Evolutionary conservation across 1,140 invertebrate species (phyloP).

Genomic region (Bombus picipes): DNA sequence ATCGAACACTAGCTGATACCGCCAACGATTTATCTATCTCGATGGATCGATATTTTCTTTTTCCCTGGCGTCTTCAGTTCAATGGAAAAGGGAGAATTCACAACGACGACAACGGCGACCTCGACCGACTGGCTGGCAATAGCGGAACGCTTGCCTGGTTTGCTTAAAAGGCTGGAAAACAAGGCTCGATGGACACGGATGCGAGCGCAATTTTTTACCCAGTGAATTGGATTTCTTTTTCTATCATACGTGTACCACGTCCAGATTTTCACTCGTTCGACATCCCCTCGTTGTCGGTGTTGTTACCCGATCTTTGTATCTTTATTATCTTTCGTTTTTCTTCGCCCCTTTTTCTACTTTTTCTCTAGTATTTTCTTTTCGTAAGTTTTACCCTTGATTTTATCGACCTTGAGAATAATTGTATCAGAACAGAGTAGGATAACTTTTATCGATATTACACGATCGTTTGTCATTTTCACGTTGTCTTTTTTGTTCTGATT

Average conservation of each 20-base stretch:
- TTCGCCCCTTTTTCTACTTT: neutral
- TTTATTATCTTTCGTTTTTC: neutral
- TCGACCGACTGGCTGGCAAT: constrained; percentile 1
- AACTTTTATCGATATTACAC: no score
- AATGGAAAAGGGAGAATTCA: constrained; percentile 1
- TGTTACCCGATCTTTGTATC: neutral
- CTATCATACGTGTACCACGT: neutral
- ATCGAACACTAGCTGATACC: constrained; percentile 7
- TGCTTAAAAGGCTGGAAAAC: constrained; percentile 66
- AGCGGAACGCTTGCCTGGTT: constrained; percentile 15
- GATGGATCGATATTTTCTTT: constrained; percentile 37
- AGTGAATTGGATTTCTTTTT: constrained; percentile 44
- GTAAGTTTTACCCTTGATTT: no score
- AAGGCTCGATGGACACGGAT: constrained; percentile 45
- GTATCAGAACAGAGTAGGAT: no score
- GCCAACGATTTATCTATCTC: constrained; percentile 31
- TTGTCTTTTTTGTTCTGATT: no score
- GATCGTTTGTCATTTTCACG: no score
- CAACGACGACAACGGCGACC: constrained; percentile 14
- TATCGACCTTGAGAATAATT: no score
- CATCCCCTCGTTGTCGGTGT: neutral
- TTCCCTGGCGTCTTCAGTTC: neutral
- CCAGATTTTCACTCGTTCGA: neutral
- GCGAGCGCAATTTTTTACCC: constrained; percentile 59
- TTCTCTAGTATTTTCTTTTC: neutral